phyloP scores from a whole-genome alignment of 1,140 invertebrate genomes.

The Reticulitermes speratus region DNA sequence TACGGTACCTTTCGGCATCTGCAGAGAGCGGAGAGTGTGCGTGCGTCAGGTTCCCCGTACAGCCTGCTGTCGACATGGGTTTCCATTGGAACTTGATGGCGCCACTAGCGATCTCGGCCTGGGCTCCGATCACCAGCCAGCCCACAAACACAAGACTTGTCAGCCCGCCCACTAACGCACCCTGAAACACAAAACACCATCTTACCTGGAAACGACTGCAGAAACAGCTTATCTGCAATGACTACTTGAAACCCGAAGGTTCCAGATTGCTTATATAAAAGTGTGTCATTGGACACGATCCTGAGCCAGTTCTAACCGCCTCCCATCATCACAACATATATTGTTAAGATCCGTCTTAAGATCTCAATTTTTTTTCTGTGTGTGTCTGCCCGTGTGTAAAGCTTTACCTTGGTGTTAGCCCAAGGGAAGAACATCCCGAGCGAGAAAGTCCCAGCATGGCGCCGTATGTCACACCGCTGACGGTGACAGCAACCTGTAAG shows the following conservation, averaged over 20 bases:
- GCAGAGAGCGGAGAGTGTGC: background rate
- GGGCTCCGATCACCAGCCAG: constrained; percentile 32
- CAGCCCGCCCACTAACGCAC: constrained; percentile 29
- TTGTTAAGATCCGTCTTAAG: background rate
- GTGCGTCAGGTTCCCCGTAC: constrained; percentile 31
- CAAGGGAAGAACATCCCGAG: constrained; percentile 67
- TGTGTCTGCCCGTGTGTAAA: too few species aligned
- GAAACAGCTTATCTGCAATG: too few species aligned
- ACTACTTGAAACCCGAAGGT: too few species aligned
- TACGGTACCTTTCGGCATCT: background rate
- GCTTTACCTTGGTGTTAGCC: constrained; percentile 55
- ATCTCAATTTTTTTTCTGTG: too few species aligned
- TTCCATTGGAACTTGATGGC: constrained; percentile 33
- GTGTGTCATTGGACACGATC: too few species aligned
- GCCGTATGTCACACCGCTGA: constrained; percentile 46
- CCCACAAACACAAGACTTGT: constrained; percentile 24
- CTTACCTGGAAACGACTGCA: too few species aligned
- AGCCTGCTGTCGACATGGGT: constrained; percentile 44
- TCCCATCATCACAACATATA: too few species aligned
- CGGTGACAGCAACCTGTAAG: background rate
- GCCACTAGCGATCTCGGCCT: constrained; percentile 12
- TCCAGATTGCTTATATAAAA: too few species aligned
- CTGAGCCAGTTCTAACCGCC: too few species aligned
- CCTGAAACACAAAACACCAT: constrained; percentile 29
- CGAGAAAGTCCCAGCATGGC: constrained; percentile 65